Percentiles rank a stretch among this genome's conserved stretches.
Conservation (phyloP, 2,797 vertebrate species). For the Scolopax bukidnonensis region DNA sequence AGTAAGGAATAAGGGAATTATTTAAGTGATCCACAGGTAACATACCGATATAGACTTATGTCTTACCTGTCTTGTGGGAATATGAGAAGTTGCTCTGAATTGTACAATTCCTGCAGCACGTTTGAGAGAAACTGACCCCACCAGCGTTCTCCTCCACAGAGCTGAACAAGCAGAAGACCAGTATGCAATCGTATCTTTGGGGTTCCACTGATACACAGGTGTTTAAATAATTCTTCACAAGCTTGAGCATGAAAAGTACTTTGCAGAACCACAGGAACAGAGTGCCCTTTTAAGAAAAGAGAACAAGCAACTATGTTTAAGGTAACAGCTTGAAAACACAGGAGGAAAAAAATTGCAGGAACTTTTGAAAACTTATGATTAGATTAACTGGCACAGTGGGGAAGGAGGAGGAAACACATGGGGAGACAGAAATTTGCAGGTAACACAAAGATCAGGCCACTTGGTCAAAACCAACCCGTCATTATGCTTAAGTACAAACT, state of each 20-base stretch:
- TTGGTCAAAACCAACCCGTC: not conserved
- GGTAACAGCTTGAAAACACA: not conserved
- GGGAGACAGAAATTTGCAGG: not conserved
- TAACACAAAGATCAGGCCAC: not conserved
- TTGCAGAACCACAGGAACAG: slow-evolving; percentile 95
- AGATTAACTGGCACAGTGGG: not conserved
- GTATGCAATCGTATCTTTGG: slow-evolving; percentile 96
- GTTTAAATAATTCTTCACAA: slow-evolving; percentile 98
- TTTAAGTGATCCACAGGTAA: not conserved
- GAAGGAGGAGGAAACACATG: not conserved
- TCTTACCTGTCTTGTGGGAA: slow-evolving; percentile 97
- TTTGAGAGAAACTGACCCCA: slow-evolving; percentile 99
- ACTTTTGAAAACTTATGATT: not conserved
- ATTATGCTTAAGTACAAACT: not conserved
- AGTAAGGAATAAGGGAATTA: not conserved
- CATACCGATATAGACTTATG: not conserved
- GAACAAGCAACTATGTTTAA: not conserved
- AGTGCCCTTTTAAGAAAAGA: slow-evolving; percentile 85
- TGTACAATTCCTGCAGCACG: slow-evolving; percentile 97
- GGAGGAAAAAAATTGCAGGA: not conserved
- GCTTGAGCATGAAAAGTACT: slow-evolving; percentile 96
- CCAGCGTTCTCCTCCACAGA: slow-evolving; percentile 96
- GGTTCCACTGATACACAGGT: slow-evolving; percentile 97
- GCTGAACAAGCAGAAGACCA: slow-evolving; percentile 94
- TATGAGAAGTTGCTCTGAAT: slow-evolving; percentile 97